Evolutionary conservation across 2,888 invertebrate species (phyloP).

Genomic region (Trypoxylon attenuatum): DNA sequence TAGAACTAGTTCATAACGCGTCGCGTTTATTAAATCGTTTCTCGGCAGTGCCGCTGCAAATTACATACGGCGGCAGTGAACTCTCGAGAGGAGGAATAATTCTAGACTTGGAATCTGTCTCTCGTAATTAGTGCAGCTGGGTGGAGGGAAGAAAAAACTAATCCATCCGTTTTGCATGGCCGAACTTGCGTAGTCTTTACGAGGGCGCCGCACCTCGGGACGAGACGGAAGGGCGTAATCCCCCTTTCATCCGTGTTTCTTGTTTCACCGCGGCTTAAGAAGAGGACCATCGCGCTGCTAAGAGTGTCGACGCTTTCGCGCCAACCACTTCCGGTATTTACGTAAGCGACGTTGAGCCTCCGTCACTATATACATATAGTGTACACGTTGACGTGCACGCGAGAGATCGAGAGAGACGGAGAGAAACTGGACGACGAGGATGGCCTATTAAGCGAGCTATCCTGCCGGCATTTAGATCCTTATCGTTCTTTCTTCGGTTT

Average conservation of each 20-base stretch:
- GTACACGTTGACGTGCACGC: background rate
- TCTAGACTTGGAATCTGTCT: no score
- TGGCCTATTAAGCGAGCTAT: constrained; percentile 34
- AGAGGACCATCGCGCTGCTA: constrained; percentile 21
- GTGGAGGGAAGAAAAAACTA: constrained; percentile 25
- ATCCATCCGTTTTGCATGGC: constrained; percentile 46
- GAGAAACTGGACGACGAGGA: constrained; percentile 18
- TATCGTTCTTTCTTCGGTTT: constrained; percentile 28
- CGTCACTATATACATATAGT: no score
- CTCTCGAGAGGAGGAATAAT: no score
- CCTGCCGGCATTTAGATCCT: constrained; percentile 36
- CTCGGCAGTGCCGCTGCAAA: no score
- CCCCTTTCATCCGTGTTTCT: constrained; percentile 50
- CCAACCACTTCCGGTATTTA: constrained; percentile 65
- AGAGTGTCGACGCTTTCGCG: constrained; percentile 50
- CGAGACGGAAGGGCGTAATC: constrained; percentile 33
- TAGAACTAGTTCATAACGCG: no score
- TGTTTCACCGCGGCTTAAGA: constrained; percentile 49
- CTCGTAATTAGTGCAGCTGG: no score
- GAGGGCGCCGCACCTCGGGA: background rate
- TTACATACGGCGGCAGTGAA: no score
- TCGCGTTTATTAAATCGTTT: no score
- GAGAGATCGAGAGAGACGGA: background rate
- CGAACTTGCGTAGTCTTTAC: background rate
- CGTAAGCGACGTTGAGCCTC: constrained; percentile 42